Evolutionary conservation across 2,797 vertebrate genomes (phyloP), one percentile per base, ranked within the genome.

Genomic region (Peromyscus eremicus): DNA sequence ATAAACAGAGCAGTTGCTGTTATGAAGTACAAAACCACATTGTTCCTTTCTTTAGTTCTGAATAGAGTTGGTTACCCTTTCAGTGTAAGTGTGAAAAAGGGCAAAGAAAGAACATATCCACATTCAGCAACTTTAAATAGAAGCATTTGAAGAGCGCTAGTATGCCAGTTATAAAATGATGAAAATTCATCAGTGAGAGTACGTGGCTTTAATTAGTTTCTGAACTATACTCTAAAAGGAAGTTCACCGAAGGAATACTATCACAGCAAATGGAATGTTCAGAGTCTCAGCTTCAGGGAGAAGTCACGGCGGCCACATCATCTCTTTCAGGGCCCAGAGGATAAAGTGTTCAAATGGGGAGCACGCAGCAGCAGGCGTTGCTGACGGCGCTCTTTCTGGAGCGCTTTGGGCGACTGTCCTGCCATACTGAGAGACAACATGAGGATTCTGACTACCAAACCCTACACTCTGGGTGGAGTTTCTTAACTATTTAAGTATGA

Each of bases 191-290:
- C 98, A 97, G 97, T 97, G 97, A 98, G 97, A 98, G 95, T 96
- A 97, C 97, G 97, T 98, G 97, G 96, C 98, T 98, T 98, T 98
- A 97, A 98, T 98, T 98, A 97, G 96, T 98, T 98, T 98, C 97
- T 97, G 96, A 97, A 96, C 98, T 98, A 97, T 98, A 98, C 98
- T 98, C 97, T 98, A 97, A 98, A 98, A 97, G 97, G 98, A 98
- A 98, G 96, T 96, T 98, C 94, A 91, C 81, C 92, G 94, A 95
- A 97, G 91, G 94, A 96, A 16, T 96, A 96, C 71, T 97, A 95
- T 90, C 64, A 93, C 14, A 71, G 40, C 64, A 91, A 86, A 90
- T 29, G 46, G 75, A 96, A 96, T 97, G 97, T 94, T 94, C 97
- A 93, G 91, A 89, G 93, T 97, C 97, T 98, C 94, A 12, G 89